Percentiles rank a stretch among this genome's conserved stretches.
These are phyloP conservation scores for Ancistrus triradiatus DNA, from an alignment of 2,113 vertebrate species.

Conservation along the genomic window DNA sequence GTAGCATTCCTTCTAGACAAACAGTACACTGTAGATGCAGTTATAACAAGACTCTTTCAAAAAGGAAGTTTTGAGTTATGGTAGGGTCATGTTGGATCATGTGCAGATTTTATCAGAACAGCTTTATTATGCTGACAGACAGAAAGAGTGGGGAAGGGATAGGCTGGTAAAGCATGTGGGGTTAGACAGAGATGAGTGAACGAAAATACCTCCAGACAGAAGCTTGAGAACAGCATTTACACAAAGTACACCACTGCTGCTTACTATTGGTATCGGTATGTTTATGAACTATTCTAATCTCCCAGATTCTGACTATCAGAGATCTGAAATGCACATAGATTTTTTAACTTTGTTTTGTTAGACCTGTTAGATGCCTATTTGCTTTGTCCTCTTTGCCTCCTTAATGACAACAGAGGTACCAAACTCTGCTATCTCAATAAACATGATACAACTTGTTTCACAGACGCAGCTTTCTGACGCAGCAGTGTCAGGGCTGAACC, in stretches of 20 bases:
- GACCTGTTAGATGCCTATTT: not conserved
- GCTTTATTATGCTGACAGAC: not conserved
- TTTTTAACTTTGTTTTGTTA: no score
- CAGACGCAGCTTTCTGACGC: not conserved
- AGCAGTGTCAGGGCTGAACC: conserved; percentile 13
- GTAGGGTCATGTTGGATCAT: conserved; percentile 12
- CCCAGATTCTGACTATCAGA: not conserved
- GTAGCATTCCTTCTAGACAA: not conserved
- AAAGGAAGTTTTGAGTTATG: not conserved
- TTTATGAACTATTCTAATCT: no score
- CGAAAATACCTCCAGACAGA: conserved; percentile 19
- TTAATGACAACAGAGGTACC: not conserved
- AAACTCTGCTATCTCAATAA: not conserved
- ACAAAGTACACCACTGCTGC: not conserved
- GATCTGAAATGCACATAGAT: not conserved
- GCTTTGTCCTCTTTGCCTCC: not conserved
- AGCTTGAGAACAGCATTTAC: conserved; percentile 3
- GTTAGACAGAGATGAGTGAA: not conserved
- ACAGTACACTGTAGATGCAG: not conserved
- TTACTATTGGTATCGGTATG: not conserved
- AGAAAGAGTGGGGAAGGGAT: not conserved
- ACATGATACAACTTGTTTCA: not conserved
- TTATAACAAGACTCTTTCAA: not conserved
- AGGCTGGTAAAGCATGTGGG: not conserved
- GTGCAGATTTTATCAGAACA: conserved; percentile 6